Conservation (phyloP, 2,113 vertebrate genomes). For the Otus sunia region DNA sequence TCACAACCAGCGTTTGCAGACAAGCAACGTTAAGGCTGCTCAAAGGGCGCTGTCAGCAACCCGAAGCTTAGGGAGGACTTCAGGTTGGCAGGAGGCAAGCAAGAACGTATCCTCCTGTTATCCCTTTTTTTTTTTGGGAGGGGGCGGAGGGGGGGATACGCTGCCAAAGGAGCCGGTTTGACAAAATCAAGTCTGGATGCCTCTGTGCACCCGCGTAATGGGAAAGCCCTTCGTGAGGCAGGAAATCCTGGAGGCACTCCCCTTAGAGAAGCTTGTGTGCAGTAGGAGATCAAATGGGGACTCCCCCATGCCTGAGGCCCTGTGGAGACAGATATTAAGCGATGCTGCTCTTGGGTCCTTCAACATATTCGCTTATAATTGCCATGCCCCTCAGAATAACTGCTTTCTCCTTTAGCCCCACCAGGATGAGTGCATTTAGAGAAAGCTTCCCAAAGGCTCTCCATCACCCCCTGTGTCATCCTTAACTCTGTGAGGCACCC, state of each 20-base stretch:
- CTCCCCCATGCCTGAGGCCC: background rate
- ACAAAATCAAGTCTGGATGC: background rate
- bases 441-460: background rate
- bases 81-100: background rate
- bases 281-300: constrained; percentile 8
- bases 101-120: background rate
- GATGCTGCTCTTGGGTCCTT: background rate
- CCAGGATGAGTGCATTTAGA: background rate
- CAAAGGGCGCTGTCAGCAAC: background rate
- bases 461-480: background rate
- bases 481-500: background rate
- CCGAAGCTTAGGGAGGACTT: background rate
- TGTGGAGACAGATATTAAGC: background rate
- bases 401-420: background rate
- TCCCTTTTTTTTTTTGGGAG: background rate
- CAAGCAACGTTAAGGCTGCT: background rate
- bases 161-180: constrained; percentile 32
- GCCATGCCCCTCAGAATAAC: background rate
- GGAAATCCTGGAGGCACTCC: constrained; percentile 26
- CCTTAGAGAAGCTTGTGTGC: background rate
- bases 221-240: constrained; percentile 4
- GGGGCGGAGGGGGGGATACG: fast-evolving
- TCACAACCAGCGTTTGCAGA: background rate
- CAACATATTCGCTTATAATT: background rate
- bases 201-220: background rate